phyloP scores from a whole-genome alignment of 2,888 invertebrate species.

The Sesia apiformis region DNA sequence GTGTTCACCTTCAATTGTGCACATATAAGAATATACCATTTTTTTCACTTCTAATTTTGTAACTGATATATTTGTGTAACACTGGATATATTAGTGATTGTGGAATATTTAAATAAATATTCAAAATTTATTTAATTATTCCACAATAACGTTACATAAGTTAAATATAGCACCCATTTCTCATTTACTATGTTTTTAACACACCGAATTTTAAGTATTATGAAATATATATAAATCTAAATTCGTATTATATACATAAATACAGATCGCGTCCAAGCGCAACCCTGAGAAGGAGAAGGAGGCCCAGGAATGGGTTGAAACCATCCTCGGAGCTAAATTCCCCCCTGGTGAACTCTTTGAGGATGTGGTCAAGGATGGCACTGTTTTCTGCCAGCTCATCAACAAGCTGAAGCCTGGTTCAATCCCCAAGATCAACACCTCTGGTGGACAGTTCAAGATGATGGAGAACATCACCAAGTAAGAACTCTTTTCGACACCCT shows the following conservation, averaged over 20 bases:
- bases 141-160: no score
- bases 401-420: constrained; percentile 94
- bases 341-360: constrained; percentile 88
- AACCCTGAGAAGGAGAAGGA: constrained; percentile 87
- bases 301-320: constrained; percentile 94
- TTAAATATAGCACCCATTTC: no score
- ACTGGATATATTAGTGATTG: no score
- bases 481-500: constrained; percentile 33
- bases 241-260: constrained; percentile 1
- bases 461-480: constrained; percentile 99
- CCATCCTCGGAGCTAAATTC: constrained; percentile 89
- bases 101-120: no score
- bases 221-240: background rate
- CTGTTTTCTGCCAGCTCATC: constrained; percentile 93
- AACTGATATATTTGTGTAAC: no score
- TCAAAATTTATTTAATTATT: no score
- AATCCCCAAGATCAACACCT: constrained; percentile 91
- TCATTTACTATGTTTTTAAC: no score
- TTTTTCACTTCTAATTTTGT: no score
- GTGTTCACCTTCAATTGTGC: no score
- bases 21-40: background rate
- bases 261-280: constrained; percentile 88
- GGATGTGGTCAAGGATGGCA: constrained; percentile 93
- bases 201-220: no score
- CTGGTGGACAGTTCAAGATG: constrained; percentile 98